Evolutionary conservation across 2,888 invertebrate genomes (phyloP).

Genomic region (Apocheima hispidaria): DNA sequence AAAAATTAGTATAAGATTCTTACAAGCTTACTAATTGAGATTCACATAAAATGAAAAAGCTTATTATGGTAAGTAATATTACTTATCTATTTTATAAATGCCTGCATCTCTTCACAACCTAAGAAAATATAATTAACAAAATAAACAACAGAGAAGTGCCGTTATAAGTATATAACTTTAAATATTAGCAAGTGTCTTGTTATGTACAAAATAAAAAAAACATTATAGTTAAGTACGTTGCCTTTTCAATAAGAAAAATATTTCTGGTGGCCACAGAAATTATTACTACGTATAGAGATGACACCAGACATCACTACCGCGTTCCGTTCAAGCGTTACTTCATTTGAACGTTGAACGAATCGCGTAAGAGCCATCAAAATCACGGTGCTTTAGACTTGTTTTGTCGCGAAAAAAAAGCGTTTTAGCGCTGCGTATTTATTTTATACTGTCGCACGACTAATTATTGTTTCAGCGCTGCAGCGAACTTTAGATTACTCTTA

Average conservation of each 20-base stretch:
- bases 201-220: slow-evolving; percentile 16
- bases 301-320: no score
- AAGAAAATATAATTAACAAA: slow-evolving; percentile 52
- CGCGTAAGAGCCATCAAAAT: no score
- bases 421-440: no score
- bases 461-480: no score
- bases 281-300: no score
- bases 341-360: no score
- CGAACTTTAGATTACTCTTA: no score
- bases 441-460: no score
- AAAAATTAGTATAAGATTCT: slow-evolving; percentile 16
- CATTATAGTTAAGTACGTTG: slow-evolving; percentile 64
- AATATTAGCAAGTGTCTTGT: background rate
- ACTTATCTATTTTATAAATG: slow-evolving; percentile 45
- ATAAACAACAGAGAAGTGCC: slow-evolving; percentile 34
- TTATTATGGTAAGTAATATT: background rate
- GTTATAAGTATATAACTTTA: slow-evolving; percentile 24
- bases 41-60: background rate
- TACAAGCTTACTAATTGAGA: slow-evolving; percentile 3
- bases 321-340: no score
- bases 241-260: slow-evolving; percentile 50
- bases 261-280: no score
- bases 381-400: no score
- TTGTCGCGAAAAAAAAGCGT: no score
- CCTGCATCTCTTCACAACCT: slow-evolving; percentile 63